Conservation (phyloP, 2,797 vertebrate species). For the Sciurus carolinensis region DNA sequence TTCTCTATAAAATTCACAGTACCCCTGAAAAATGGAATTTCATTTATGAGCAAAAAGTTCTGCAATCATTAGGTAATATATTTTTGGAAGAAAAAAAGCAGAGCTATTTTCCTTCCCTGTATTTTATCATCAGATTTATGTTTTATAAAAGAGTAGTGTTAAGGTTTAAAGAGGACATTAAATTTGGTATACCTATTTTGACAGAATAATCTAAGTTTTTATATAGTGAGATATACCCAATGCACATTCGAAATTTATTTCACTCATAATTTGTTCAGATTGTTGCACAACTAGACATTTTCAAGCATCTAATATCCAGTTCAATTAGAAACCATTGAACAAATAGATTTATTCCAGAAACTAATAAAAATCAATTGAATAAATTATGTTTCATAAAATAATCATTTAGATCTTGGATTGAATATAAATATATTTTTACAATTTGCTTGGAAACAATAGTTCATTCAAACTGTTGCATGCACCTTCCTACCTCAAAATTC, state of each 20-base stretch:
- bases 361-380: constrained; percentile 33
- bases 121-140: constrained; percentile 76
- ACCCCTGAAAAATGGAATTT: background rate
- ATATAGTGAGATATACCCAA: constrained; percentile 44
- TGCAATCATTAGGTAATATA: constrained; percentile 35
- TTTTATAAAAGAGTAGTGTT: constrained; percentile 60
- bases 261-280: constrained; percentile 62
- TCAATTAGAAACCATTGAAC: constrained; percentile 45
- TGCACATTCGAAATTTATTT: constrained; percentile 72
- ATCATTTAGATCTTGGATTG: background rate
- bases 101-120: background rate
- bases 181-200: constrained; percentile 77
- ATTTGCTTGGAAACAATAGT: constrained; percentile 40
- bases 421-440: background rate
- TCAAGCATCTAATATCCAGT: constrained; percentile 72
- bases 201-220: constrained; percentile 80
- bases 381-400: constrained; percentile 48
- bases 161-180: constrained; percentile 69
- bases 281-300: constrained; percentile 57
- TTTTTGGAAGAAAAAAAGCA: constrained; percentile 49
- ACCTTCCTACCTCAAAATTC: background rate
- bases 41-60: constrained; percentile 17
- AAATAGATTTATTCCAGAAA: constrained; percentile 40
- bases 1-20: background rate
- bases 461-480: background rate